A percentile compares a stretch with the other conserved stretches of the same genome.
These are phyloP conservation scores for Lasioglossum pauxillum DNA, from an alignment of 2,888 invertebrate genomes.

Conservation along the genomic window DNA sequence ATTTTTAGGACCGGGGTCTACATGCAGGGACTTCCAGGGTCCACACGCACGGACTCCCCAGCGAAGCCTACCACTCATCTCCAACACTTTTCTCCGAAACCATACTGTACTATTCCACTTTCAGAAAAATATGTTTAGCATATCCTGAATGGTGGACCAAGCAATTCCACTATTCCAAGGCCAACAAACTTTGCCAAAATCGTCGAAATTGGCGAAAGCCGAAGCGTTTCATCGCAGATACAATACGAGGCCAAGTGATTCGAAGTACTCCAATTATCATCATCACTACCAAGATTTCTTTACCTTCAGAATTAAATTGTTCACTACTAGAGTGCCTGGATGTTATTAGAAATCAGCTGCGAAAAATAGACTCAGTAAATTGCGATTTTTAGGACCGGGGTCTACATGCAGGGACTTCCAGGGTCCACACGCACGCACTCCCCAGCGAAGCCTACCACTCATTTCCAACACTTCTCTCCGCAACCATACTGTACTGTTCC, in stretches of 20 bases:
- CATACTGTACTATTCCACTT: not conserved
- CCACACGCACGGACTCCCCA: not conserved
- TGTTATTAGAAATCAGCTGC: not conserved
- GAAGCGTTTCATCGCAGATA: not conserved
- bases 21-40: not conserved
- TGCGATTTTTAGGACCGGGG: not conserved
- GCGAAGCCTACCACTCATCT: not conserved
- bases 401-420: not conserved
- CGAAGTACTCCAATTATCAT: too few relatives aligned
- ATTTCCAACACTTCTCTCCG: not conserved
- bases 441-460: not conserved
- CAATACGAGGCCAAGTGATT: conserved; percentile 9
- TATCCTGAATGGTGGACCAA: not conserved
- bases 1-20: not conserved
- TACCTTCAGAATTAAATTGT: too few relatives aligned
- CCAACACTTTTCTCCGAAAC: not conserved
- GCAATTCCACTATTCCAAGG: not conserved
- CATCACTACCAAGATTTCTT: too few relatives aligned
- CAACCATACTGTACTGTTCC: not conserved
- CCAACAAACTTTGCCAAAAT: not conserved
- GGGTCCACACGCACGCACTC: not conserved
- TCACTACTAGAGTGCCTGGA: too few relatives aligned
- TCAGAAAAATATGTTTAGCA: not conserved
- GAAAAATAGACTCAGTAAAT: not conserved
- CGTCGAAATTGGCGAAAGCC: not conserved